A percentile compares a stretch with the other conserved stretches of the same genome.
These are phyloP conservation scores for Melieria crassipennis DNA, from an alignment of 2,888 invertebrate genomes.

Conservation along the genomic window DNA sequence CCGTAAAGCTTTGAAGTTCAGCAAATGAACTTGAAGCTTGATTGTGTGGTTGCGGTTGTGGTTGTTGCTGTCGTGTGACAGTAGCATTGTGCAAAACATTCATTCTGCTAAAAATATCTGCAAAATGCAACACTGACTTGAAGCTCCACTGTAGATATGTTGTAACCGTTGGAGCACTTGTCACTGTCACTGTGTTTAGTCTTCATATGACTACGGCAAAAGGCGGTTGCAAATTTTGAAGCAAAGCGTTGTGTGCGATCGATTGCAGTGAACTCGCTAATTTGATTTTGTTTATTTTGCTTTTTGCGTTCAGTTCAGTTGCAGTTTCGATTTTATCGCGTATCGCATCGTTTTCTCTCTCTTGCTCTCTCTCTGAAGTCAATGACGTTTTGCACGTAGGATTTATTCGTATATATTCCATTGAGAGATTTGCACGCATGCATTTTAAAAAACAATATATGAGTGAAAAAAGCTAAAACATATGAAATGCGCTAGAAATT, in stretches of 20 bases:
- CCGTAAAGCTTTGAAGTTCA: conserved; percentile 33
- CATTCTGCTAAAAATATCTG: not conserved
- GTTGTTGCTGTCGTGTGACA: not conserved
- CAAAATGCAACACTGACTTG: conserved; percentile 20
- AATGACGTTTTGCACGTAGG: conserved; percentile 12
- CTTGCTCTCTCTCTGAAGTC: not conserved
- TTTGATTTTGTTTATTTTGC: not conserved
- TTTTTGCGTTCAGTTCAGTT: not conserved
- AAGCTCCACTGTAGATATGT: conserved; percentile 11
- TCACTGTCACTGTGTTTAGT: conserved; percentile 20
- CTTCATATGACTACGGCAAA: conserved; percentile 26
- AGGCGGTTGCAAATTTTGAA: conserved; percentile 21
- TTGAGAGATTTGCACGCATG: not conserved
- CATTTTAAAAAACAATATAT: too few species aligned
- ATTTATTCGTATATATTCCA: not conserved
- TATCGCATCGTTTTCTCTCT: conserved; percentile 11
- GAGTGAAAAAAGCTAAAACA: too few species aligned
- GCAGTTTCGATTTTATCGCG: conserved; percentile 1
- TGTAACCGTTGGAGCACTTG: conserved; percentile 8
- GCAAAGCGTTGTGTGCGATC: conserved; percentile 2
- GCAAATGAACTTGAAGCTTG: conserved; percentile 31
- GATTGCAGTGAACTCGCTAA: conserved; percentile 3
- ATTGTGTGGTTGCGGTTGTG: not conserved
- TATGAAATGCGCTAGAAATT: too few species aligned
- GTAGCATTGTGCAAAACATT: conserved; percentile 13